Conservation (phyloP, 1,140 invertebrate genomes). For the Sinella curviseta region DNA sequence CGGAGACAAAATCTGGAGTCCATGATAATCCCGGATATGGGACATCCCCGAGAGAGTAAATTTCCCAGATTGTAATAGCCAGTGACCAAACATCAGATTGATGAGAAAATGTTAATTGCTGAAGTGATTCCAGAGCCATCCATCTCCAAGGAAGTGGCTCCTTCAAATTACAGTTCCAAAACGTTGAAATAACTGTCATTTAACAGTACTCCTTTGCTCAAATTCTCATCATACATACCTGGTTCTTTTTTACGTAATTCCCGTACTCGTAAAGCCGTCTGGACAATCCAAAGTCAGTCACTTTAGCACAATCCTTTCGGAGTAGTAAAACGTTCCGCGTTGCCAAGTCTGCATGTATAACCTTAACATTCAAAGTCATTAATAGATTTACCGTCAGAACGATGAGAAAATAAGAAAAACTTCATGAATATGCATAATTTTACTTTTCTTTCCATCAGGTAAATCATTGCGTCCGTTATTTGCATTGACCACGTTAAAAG, state of each 20-base stretch:
- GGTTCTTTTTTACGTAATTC: conserved; percentile 27
- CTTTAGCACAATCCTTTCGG: neutral
- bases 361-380: too few species aligned
- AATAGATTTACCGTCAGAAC: too few species aligned
- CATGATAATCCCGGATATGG: conserved; percentile 25
- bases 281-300: conserved; percentile 28
- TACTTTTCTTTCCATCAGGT: neutral
- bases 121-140: conserved; percentile 27
- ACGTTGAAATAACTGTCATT: neutral
- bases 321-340: conserved; percentile 31
- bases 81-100: neutral
- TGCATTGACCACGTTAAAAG: neutral
- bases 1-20: conserved; percentile 20
- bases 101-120: neutral
- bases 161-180: neutral
- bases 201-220: neutral
- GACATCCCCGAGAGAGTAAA: neutral
- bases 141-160: conserved; percentile 28
- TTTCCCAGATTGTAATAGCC: neutral
- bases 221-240: neutral
- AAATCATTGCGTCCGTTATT: neutral
- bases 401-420: too few species aligned
- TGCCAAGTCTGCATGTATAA: conserved; percentile 33
- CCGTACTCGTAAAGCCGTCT: conserved; percentile 21
- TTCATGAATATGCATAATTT: neutral